These are phyloP conservation scores for Xestobium rufovillosum DNA, from an alignment of 2,888 invertebrate species.

Conservation along the genomic window DNA sequence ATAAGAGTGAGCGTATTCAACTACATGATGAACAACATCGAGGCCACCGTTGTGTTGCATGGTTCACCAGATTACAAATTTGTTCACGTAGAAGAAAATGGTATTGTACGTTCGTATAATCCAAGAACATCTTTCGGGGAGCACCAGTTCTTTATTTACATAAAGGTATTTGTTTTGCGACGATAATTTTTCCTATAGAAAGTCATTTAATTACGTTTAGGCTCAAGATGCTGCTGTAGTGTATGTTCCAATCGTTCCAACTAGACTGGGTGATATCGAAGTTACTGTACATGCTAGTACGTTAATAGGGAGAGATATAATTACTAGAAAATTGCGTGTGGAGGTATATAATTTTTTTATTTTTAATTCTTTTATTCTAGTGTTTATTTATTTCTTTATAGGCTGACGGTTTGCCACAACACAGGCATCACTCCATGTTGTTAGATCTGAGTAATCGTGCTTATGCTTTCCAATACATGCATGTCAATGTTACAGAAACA, in stretches of 20 bases:
- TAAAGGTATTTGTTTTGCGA: slow-evolving; percentile 38
- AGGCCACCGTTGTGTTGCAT: slow-evolving; percentile 79
- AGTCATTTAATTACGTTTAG: slow-evolving; percentile 21
- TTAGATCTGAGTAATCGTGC: slow-evolving; percentile 89
- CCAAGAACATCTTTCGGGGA: slow-evolving; percentile 88
- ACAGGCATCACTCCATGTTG: slow-evolving; percentile 85
- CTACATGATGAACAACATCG: slow-evolving; percentile 77
- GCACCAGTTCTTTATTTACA: slow-evolving; percentile 90
- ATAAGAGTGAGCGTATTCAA: slow-evolving; percentile 90
- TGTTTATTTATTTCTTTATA: slow-evolving; percentile 34
- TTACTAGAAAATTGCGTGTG: slow-evolving; percentile 59
- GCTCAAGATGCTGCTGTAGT: slow-evolving; percentile 76
- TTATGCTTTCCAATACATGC: slow-evolving; percentile 89
- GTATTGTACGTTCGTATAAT: slow-evolving; percentile 79
- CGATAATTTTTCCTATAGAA: slow-evolving; percentile 5
- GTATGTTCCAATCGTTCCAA: slow-evolving; percentile 84
- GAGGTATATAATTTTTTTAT: slow-evolving; percentile 46
- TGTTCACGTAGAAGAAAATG: slow-evolving; percentile 84
- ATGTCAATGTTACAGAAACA: slow-evolving; percentile 90
- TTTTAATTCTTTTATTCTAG: not conserved
- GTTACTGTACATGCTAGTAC: slow-evolving; percentile 72
- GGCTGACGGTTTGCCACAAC: slow-evolving; percentile 86
- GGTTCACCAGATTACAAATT: slow-evolving; percentile 83
- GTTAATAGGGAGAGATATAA: slow-evolving; percentile 64
- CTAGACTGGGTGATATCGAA: slow-evolving; percentile 64